Base-by-base conservation (phyloP, 2,113 vertebrate species). In the Calidris pygmaea region DNA sequence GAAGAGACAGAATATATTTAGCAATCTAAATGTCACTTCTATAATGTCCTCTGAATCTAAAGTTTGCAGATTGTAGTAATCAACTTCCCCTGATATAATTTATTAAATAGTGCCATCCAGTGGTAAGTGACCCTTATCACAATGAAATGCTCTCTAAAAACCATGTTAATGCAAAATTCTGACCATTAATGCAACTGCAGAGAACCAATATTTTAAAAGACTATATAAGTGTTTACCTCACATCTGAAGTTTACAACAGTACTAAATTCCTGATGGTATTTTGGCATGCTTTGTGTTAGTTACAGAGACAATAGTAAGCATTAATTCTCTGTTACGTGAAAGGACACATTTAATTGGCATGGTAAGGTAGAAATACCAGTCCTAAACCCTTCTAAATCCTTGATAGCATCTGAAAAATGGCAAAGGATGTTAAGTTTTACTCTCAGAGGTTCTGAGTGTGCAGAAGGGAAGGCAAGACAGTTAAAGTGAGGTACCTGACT, bases 41-140 rank as follows among this genome's bases (percentile, higher is more conserved):
- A 12, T 34, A 56, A 85, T 9, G 63, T 55, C 50, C 67, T 93
- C 91, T n/a, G 52, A 92, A 75, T 17, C 24, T 80, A 13, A 59
- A 87, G 76, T 91, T 26, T 76, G 50, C 50, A 19, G 4, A 3
- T 3, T 55, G 67, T 9, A 87, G 11, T 63, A 58, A 47, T 21
- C 74, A 18, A 34, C 20, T 24, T 67, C 80, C 39, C 53, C 35
- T 13, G 16, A 50, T 17, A 96, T 59, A 89, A 85, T 93, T 96
- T 97, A 96, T 93, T 82, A 76, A 96, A 95, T 93, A 95, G 87
- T 97, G 97, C 97, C 98, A 97, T 97, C 97, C 84, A 96, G 97
- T 97, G 98, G 94, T 72, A 59, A 48, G 7, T 15, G 60, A 50
- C 48, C 90, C 84, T 73, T 59, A 77, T 27, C 88, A 71, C 92